Base-by-base conservation (phyloP, 2,888 invertebrate genomes). In the Margaritifera margaritifera region DNA sequence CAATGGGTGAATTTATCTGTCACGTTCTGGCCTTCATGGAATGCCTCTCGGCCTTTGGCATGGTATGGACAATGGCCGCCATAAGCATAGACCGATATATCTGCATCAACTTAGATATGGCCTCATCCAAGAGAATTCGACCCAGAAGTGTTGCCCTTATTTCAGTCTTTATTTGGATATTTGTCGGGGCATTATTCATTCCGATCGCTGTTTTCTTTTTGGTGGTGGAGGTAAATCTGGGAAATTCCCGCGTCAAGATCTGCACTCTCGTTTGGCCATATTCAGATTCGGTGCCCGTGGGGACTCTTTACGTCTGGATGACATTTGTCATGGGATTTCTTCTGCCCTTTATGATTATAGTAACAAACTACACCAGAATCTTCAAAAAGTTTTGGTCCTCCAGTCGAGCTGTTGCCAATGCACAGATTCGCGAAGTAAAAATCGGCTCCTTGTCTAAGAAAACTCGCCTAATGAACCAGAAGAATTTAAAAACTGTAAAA, bases 21-120 rank as follows among this genome's bases (percentile, higher is more conserved):
- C 75, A 75, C 25, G 31, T 80, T 19, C 56, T 85, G 54, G 78
- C 74, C 53, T 83, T 81, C 55, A 52, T 70, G 8, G 69, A 80
- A 66, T 80, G 79, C 25, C 78, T 81, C 18, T 82, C 83, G 59
- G 80, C 77, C 6, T 71, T 76, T 55, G 81, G 80, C 15, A 79
- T 80, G 67, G 80, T 84, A 22, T 85, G 86, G 84, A 85, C 83
- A 0, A 82, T 86, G 84, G 77, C 82, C 0, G 69, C 78, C 22
- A 84, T 86, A 19, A 83, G 84, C 60, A 70, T 83, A 8, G 86
- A 86, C 66, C 72, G 84, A 57, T 82, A 81, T 62, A 64, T 80
- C 1, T 80, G 80, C 50, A 84, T 83, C 50, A 79, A 80, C 4
- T 52, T 31, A 22, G 63, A 52, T 20, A 69, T 66, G 54, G 58